Evolutionary conservation across 1,140 invertebrate genomes (phyloP).

Genomic region (Papilio glaucus): DNA sequence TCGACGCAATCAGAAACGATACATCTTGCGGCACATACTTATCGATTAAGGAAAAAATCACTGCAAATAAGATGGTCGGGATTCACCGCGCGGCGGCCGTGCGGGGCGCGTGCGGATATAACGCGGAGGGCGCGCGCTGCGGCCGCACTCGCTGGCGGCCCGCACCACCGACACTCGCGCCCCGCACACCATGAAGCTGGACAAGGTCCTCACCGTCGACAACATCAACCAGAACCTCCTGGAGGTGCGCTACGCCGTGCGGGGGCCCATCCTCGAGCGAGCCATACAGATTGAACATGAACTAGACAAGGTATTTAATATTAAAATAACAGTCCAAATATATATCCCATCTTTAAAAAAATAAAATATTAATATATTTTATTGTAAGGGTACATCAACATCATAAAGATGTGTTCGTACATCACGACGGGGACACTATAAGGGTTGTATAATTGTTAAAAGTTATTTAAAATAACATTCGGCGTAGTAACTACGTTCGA

Average conservation of each 20-base stretch:
- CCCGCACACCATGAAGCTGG: slow-evolving; percentile 54
- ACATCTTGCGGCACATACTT: not conserved
- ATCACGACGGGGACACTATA: no score
- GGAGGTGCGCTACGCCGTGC: slow-evolving; percentile 94
- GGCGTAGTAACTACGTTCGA: no score
- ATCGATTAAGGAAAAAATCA: slow-evolving; percentile 13
- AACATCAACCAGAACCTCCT: slow-evolving; percentile 95
- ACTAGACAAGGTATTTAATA: slow-evolving; percentile 85
- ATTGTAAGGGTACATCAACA: no score
- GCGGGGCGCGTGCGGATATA: not conserved
- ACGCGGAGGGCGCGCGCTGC: not conserved
- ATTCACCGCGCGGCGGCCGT: slow-evolving; percentile 9
- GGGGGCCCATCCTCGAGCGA: slow-evolving; percentile 95
- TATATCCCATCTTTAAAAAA: no score
- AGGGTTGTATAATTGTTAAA: no score
- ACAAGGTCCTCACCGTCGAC: slow-evolving; percentile 86
- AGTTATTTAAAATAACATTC: no score
- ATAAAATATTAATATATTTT: no score
- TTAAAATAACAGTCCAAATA: not conserved
- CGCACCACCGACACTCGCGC: not conserved
- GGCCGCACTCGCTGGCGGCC: not conserved
- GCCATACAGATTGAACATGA: slow-evolving; percentile 92
- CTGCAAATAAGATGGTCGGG: slow-evolving; percentile 25
- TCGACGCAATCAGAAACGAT: no score
- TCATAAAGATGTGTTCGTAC: no score